A percentile compares a stretch with the other conserved stretches of the same genome.
These are phyloP conservation scores for Gnatocerus cornutus DNA, from an alignment of 2,888 invertebrate species.

Conservation along the genomic window DNA sequence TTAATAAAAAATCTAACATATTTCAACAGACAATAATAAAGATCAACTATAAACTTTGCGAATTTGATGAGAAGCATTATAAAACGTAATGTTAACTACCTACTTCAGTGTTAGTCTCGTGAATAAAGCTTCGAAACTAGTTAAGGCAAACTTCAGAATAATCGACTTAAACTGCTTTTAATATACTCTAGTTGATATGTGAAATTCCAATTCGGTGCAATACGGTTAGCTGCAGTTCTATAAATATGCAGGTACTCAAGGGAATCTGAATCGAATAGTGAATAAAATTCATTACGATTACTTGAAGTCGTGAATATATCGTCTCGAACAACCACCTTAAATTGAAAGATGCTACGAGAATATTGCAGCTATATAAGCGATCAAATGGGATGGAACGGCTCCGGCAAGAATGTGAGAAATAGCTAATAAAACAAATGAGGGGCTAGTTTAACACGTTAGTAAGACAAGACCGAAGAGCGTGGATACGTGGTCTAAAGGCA, in stretches of 20 bases:
- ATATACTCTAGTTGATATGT: not conserved
- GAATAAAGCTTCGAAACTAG: not conserved
- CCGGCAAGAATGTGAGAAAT: constrained; percentile 36
- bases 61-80: no score
- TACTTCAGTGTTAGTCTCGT: not conserved
- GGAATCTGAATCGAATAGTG: constrained; percentile 15
- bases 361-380: constrained; percentile 11
- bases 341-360: constrained; percentile 27
- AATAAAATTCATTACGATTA: constrained; percentile 41
- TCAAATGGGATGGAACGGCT: constrained; percentile 25
- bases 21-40: no score
- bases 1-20: not conserved
- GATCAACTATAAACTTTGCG: no score
- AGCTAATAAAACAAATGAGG: constrained; percentile 42
- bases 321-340: constrained; percentile 13
- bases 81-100: no score
- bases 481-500: constrained; percentile 27
- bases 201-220: constrained; percentile 5
- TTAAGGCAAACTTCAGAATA: not conserved
- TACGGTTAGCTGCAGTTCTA: constrained; percentile 28
- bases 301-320: constrained; percentile 22
- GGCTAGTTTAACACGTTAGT: constrained; percentile 37
- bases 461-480: constrained; percentile 14
- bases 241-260: constrained; percentile 26
- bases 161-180: not conserved